Base-by-base conservation (phyloP, 2,797 vertebrate species). In the Champsocephalus esox region DNA sequence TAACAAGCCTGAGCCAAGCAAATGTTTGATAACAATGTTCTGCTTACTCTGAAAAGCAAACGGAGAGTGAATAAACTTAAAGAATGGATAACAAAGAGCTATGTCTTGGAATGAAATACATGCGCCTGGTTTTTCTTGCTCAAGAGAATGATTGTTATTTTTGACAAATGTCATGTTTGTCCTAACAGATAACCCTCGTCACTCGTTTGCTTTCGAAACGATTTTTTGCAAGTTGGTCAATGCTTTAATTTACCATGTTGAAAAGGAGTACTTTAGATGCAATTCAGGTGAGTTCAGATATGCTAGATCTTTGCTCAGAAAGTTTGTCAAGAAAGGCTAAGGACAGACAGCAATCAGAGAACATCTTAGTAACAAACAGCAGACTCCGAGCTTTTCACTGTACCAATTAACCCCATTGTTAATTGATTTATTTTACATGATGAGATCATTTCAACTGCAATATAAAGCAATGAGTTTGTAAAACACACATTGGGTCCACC, bases 81-180 rank as follows among this genome's bases (percentile, higher is more conserved):
- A 69, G 9, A 38, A 57, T 38, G 24, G 6, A 50, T 14, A 17
- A 16, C 50, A 34, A 4, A 49, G 14, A 17, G 12, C 50, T 12
- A 2, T 4, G 17, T 61, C 58, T 16, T 12, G 5, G 3, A 50
- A 54, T 6, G 54, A 75, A 1, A 43, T 19, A 19, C 2, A 28
- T 21, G 7, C 2, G 16, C 43, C 52, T 49, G 17, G 10, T 61
- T 51, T 6, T 56, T n/a, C 34, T 65, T 0, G 4, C 1, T 43
- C n/a, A 32, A 14, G 28, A 45, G 17, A 43, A 66, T 52, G 46
- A 82, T 38, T 17, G 63, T 41, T 14, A 0, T 41, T 75, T 59
- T 41, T 45, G 1, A 64, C 24, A 28, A 28, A 28, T 28, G 24
- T 28, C 71, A n/a, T 24, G 7, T 77, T 84, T 81, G 49, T 17